A percentile compares a stretch with the other conserved stretches of the same genome.
Conservation (phyloP, 2,113 vertebrate genomes). For the Phyllostomus discolor region DNA sequence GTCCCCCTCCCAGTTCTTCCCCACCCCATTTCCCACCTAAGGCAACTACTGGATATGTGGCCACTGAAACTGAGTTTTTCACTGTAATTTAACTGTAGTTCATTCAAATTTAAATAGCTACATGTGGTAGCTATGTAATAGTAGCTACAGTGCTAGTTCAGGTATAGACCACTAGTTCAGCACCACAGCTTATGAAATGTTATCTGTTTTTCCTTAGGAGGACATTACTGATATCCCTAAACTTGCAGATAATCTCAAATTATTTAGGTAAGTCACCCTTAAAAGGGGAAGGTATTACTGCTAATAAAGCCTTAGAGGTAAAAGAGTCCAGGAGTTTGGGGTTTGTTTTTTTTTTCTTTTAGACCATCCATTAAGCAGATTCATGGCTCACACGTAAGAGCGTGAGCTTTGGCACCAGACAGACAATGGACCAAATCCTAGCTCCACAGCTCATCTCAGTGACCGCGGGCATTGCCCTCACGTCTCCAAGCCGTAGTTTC, state of each 20-base stretch:
- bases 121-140: too few relatives aligned
- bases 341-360: too few relatives aligned
- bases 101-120: not conserved
- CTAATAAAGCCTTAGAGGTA: not conserved
- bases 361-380: not conserved
- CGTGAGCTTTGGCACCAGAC: not conserved
- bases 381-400: not conserved
- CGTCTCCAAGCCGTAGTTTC: not conserved
- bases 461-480: not conserved
- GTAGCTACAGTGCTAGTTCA: too few relatives aligned
- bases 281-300: not conserved
- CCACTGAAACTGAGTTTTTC: not conserved
- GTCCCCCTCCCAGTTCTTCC: not conserved
- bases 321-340: not conserved
- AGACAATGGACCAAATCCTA: not conserved
- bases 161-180: not conserved
- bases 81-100: not conserved
- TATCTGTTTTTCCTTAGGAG: conserved; percentile 84
- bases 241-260: conserved; percentile 91
- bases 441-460: not conserved
- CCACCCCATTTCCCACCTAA: rapidly evolving
- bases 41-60: not conserved
- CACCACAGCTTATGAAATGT: not conserved
- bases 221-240: conserved; percentile 98
- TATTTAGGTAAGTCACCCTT: conserved; percentile 89